Evolutionary conservation across 2,888 invertebrate species (phyloP).

Genomic region (Phrixothrix hirtus): DNA sequence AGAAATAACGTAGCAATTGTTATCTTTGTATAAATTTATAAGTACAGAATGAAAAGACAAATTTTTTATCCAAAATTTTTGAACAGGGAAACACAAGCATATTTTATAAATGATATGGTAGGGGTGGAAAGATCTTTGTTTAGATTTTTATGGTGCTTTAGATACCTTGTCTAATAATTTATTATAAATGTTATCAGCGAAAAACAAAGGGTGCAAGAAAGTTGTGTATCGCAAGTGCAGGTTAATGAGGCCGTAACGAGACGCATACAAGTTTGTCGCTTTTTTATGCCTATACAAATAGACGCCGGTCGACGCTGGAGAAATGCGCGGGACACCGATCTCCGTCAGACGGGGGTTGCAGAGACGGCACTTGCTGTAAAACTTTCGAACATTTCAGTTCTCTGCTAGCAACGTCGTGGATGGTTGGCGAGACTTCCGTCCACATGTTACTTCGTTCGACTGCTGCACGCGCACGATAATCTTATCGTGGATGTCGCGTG

Average conservation of each 20-base stretch:
- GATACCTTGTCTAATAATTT: constrained; percentile 44
- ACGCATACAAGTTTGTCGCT: constrained; percentile 40
- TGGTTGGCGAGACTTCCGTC: constrained; percentile 29
- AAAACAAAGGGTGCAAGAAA: constrained; percentile 36
- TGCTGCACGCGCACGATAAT: constrained; percentile 23
- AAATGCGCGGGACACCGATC: constrained; percentile 41
- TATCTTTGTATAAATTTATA: constrained; percentile 20
- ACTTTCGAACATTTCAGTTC: constrained; percentile 26
- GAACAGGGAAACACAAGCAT: constrained; percentile 12
- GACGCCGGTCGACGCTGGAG: constrained; percentile 41
- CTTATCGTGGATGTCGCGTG: constrained; percentile 19
- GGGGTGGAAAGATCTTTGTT: constrained; percentile 36
- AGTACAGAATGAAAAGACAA: constrained; percentile 19
- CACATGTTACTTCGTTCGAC: constrained; percentile 26
- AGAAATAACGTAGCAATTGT: constrained; percentile 17
- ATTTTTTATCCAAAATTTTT: constrained; percentile 21
- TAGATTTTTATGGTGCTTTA: constrained; percentile 44
- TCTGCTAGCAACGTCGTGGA: constrained; percentile 17
- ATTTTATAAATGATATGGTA: constrained; percentile 18
- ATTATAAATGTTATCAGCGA: constrained; percentile 41
- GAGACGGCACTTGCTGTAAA: constrained; percentile 29
- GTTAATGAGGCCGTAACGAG: constrained; percentile 44
- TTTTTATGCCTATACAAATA: constrained; percentile 39
- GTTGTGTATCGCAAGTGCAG: constrained; percentile 36
- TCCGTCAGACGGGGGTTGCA: constrained; percentile 34